phyloP scores from a whole-genome alignment of 2,797 vertebrate species.

The Poecilia gillii region DNA sequence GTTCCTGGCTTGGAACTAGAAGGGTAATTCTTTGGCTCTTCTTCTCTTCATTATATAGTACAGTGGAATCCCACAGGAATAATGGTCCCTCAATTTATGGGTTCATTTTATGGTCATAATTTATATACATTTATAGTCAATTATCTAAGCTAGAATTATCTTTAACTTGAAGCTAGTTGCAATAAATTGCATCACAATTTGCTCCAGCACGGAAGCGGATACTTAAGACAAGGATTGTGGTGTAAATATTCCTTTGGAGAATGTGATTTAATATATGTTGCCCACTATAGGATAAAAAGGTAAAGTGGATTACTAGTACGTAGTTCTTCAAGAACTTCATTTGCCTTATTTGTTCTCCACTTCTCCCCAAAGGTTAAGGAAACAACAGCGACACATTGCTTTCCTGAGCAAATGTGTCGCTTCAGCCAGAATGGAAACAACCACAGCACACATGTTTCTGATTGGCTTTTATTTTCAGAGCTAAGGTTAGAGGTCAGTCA shows the following conservation, averaged over 20 bases:
- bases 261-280: conserved; percentile 23
- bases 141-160: conserved; percentile 47
- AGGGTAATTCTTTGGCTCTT: conserved; percentile 30
- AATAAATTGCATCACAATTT: conserved; percentile 45
- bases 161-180: conserved; percentile 53
- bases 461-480: conserved; percentile 62
- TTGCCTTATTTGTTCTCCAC: neutral
- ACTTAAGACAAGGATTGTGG: conserved; percentile 18
- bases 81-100: conserved; percentile 52
- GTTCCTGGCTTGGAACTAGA: conserved; percentile 26
- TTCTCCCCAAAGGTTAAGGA: conserved; percentile 2
- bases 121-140: conserved; percentile 47
- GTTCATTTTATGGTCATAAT: conserved; percentile 49
- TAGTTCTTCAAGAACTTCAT: conserved; percentile 14
- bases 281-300: neutral
- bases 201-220: conserved; percentile 27
- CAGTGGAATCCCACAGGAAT: conserved; percentile 37
- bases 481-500: conserved; percentile 54
- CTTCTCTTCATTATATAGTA: conserved; percentile 33
- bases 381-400: conserved; percentile 56
- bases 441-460: conserved; percentile 63
- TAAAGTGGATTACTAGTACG: neutral
- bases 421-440: conserved; percentile 37
- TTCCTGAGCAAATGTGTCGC: conserved; percentile 33
- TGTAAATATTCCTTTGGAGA: conserved; percentile 18